Conservation (phyloP, 92 coral and sea anemone genomes). For the Palythoa grandiflora region DNA sequence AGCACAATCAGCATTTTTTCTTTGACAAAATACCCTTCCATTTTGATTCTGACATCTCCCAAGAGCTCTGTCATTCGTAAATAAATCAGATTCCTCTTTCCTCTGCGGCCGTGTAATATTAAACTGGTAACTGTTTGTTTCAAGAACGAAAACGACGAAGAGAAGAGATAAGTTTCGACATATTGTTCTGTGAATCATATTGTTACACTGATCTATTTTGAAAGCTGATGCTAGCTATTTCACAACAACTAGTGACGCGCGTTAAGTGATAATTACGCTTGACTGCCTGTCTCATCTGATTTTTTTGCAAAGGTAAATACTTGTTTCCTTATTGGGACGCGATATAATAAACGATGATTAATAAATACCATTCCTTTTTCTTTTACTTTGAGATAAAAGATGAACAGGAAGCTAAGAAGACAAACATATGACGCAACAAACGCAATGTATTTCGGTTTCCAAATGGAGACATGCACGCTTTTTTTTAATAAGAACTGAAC, state of each 20-base stretch:
- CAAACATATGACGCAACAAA: too few species aligned
- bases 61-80: background rate
- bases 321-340: too few species aligned
- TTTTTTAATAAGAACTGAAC: too few species aligned
- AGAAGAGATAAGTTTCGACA: slow-evolving; percentile 2
- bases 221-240: slow-evolving; percentile 11
- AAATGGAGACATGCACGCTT: too few species aligned
- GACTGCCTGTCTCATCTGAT: too few species aligned
- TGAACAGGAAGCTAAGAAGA: too few species aligned
- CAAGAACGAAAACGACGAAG: background rate
- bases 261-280: too few species aligned
- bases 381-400: too few species aligned
- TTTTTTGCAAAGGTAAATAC: too few species aligned
- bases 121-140: background rate
- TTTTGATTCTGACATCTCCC: background rate
- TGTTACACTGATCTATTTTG: background rate
- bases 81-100: background rate
- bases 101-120: slow-evolving; percentile 16
- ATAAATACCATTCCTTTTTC: too few species aligned
- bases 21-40: background rate
- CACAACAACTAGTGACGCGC: background rate
- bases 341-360: too few species aligned
- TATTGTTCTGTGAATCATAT: background rate
- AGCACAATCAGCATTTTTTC: background rate
- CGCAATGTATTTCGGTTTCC: too few species aligned